These are phyloP conservation scores for Sprattus sprattus DNA, from an alignment of 2,113 vertebrate genomes.

Conservation along the genomic window DNA sequence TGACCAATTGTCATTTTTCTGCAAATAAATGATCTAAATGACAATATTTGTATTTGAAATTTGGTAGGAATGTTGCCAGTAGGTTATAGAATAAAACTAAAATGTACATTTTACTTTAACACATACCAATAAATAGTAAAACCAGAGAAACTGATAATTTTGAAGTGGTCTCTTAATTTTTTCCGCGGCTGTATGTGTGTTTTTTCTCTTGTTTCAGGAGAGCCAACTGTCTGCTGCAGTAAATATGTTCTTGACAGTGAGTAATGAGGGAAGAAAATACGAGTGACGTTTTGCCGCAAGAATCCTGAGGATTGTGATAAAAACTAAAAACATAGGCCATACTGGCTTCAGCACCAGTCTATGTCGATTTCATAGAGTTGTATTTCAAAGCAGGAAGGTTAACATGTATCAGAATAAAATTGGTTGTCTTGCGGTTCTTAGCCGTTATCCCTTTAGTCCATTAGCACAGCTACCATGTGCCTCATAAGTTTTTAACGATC, in stretches of 20 bases:
- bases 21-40: too few relatives aligned
- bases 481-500: slow-evolving; percentile 35
- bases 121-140: too few relatives aligned
- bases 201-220: slow-evolving; percentile 16
- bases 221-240: slow-evolving; percentile 7
- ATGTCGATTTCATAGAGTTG: slow-evolving; percentile 8
- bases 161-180: too few relatives aligned
- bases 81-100: too few relatives aligned
- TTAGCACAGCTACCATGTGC: slow-evolving; percentile 9
- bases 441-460: slow-evolving; percentile 20
- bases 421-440: slow-evolving; percentile 34
- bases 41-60: too few relatives aligned
- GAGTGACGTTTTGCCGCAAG: slow-evolving; percentile 40
- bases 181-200: slow-evolving; percentile 32
- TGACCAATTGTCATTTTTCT: too few relatives aligned
- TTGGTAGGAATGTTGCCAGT: too few relatives aligned
- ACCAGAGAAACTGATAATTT: too few relatives aligned
- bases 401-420: slow-evolving; percentile 38
- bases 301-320: slow-evolving; percentile 54
- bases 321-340: slow-evolving; percentile 39
- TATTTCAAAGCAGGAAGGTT: slow-evolving; percentile 36
- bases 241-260: slow-evolving; percentile 50
- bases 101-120: too few relatives aligned
- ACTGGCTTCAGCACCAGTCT: slow-evolving; percentile 32
- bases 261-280: slow-evolving; percentile 43